These are phyloP conservation scores for Ochropleura leucogaster DNA, from an alignment of 2,888 invertebrate species.

Conservation along the genomic window DNA sequence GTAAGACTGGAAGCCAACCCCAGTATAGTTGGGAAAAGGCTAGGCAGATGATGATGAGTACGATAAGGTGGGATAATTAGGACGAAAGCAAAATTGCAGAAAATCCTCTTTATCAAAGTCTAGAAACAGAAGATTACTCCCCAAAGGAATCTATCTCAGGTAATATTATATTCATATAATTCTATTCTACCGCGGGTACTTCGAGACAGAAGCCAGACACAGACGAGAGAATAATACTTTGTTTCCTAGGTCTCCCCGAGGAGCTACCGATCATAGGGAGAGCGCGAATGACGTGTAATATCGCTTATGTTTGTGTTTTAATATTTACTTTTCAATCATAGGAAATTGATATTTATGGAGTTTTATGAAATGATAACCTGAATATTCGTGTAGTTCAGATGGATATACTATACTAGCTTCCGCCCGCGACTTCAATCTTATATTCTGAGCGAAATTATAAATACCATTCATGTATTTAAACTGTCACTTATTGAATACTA, in stretches of 20 bases:
- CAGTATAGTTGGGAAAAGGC: no score
- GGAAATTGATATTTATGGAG: neutral
- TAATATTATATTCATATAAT: conserved; percentile 44
- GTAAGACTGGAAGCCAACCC: no score
- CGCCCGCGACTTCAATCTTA: no score
- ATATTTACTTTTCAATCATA: conserved; percentile 27
- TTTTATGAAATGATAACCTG: neutral
- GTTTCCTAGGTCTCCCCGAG: conserved; percentile 29
- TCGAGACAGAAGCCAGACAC: conserved; percentile 10
- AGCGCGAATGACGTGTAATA: conserved; percentile 27
- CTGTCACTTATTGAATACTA: no score
- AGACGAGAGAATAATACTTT: conserved; percentile 30
- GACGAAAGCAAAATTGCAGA: no score
- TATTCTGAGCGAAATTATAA: no score
- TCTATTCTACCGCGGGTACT: conserved; percentile 9
- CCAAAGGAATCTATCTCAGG: conserved; percentile 8
- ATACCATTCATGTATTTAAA: no score
- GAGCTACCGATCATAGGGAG: conserved; percentile 33
- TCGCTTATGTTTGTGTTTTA: conserved; percentile 29
- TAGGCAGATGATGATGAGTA: no score
- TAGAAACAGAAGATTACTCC: neutral
- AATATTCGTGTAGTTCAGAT: neutral
- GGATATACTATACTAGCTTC: neutral
- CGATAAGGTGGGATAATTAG: no score
- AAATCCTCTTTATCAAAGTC: neutral